Evolutionary conservation across 2,888 invertebrate genomes (phyloP), one percentile per base, ranked within the genome.

Genomic region (Troides helena): DNA sequence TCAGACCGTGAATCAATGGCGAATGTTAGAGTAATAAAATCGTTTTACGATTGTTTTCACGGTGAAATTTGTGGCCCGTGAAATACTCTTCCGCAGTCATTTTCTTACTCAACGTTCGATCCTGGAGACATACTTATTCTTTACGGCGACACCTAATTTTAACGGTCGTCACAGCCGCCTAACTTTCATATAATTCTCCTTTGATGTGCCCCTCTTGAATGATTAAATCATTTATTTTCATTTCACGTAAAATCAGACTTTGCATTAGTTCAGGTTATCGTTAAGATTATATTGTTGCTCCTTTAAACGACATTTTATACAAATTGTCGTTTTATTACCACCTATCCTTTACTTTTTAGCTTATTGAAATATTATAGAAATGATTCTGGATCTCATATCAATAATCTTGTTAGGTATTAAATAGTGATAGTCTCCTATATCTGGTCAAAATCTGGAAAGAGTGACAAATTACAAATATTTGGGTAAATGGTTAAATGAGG

Each of bases 21-120:
- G 89, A 90, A 91, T 91, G 92, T 90, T 90, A 83, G 84, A 86
- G 91, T 87, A 88, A 90, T 92, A 92, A 92, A 92, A 90, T 75
- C 81, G 81, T 86, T 90, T 92, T 92, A 92, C 89, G 91, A 90
- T 90, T 91, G 91, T 89, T 90, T 92, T 91, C 91, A 89, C 90
- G 87, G 87, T 81, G 78, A 84, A 90, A 84, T 92, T 91, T 92
- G 92, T 92, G 90, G 90, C 78, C 86, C 90, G 89, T 91, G 89
- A 89, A 92, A 91, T 87, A 81, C 81, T 85, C 82, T 84, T 84
- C 85, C 83, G 72, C 80, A 84, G 83, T 84, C 86, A 86, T 88
- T 90, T 86, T 87, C 86, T 85, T 82, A 81, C 82, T 82, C 83
- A 86, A 84, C 80, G 75, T 81, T 82, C 80, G 80, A 80, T 81